These are phyloP conservation scores for Sebastes hubbsi DNA, from an alignment of 2,797 vertebrate species.

Conservation along the genomic window DNA sequence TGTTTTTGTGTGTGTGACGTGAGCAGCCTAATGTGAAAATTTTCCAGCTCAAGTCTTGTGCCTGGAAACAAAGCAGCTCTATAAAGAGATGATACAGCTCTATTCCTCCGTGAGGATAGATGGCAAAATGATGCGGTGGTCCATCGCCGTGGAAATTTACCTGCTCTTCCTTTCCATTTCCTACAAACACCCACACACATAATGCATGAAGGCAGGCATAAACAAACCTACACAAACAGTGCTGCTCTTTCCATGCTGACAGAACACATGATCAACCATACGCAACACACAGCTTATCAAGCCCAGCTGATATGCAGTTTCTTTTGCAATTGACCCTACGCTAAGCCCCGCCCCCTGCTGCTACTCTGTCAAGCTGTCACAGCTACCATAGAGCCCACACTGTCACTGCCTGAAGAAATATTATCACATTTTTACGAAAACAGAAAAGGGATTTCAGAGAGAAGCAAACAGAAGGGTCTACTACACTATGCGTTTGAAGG, in stretches of 20 bases:
- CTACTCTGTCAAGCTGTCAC: neutral
- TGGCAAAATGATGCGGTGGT: slow-evolving; percentile 15
- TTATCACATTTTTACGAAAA: neutral
- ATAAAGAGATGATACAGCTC: slow-evolving; percentile 1
- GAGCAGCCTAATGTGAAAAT: slow-evolving; percentile 29
- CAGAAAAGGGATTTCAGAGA: neutral
- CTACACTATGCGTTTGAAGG: neutral
- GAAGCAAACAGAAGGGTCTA: rapidly evolving
- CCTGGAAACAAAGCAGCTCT: slow-evolving; percentile 41
- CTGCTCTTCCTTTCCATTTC: neutral
- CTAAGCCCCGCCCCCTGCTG: neutral
- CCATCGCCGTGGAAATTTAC: slow-evolving; percentile 39
- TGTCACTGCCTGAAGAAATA: neutral
- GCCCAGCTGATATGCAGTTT: neutral
- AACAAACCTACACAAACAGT: slow-evolving; percentile 2
- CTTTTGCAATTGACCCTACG: neutral
- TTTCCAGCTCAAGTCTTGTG: slow-evolving; percentile 30
- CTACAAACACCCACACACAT: neutral
- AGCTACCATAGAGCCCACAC: neutral
- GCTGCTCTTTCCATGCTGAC: neutral
- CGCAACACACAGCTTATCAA: neutral
- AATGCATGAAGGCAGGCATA: neutral
- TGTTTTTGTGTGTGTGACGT: slow-evolving; percentile 10
- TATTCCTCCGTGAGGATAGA: slow-evolving; percentile 9
- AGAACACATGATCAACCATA: neutral